Evolutionary conservation across 2,888 invertebrate genomes (phyloP), one percentile per base, ranked within the genome.

Genomic region (Sinelater perroti): DNA sequence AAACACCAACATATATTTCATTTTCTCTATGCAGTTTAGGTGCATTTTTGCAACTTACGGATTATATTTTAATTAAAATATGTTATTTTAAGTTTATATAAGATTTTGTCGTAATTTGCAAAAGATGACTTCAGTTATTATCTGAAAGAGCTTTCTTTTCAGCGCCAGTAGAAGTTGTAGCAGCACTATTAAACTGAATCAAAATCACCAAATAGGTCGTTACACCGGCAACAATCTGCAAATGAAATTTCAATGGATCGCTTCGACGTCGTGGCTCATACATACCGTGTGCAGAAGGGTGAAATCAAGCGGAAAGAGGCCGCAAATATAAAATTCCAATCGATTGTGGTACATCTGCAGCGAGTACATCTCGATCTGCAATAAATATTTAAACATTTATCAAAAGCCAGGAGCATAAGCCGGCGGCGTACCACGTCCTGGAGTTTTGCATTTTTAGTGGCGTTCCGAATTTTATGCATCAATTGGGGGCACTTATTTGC

Each of bases 311-410:
- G 72, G 71, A 64, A 72, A 72, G 33, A 73, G 56, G 40, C 72
- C 72, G 58, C 71, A 72, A 33, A 72, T 68, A 44, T 67, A 67
- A 64, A 72, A 72, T 56, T 64, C 60, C 52, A 72, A 54, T 26
- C 70, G 68, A 54, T 71, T 71, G 62, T 73, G 72, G 56, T 69
- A 71, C 72, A 73, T 71, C 64, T 73, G 72, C 33, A 73, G 56
- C 28, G 73, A 73, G 59, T 72, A 71, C 50, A 72, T 68, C 58
- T 73, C 72, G 40, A 72, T 72, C 73, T 73, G 61, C 21, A 70
- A 70, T 56, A 54, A 62, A 58, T 56, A 49, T 46, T 54, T 60
- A 56, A 28, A 51, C 40, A 50, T 36, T 57, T 49, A 55, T 20
- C 47, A 52, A 40, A 20, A 30, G 28, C 26, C 36, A 53, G 42